phyloP scores from a whole-genome alignment of 2,797 vertebrate species.

The Fringilla coelebs region DNA sequence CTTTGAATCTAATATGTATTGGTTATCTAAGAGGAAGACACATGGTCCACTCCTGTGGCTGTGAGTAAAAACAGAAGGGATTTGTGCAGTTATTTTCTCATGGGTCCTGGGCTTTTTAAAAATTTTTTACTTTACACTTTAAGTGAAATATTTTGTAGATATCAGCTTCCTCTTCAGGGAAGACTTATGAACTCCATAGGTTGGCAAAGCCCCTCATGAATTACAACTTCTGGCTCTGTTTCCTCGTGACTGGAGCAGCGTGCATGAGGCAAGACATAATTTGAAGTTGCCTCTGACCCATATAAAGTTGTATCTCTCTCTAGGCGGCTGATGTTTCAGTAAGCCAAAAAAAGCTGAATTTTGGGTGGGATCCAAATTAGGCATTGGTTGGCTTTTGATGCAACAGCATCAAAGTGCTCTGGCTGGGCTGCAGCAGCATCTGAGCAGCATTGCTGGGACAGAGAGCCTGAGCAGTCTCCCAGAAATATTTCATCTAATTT shows the following conservation, averaged over 20 bases:
- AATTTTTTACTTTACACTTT: neutral
- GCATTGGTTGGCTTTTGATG: neutral
- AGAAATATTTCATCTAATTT: neutral
- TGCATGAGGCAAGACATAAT: neutral
- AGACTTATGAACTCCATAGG: neutral
- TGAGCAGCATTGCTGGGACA: neutral
- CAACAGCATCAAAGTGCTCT: neutral
- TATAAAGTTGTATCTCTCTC: neutral
- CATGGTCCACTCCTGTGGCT: neutral
- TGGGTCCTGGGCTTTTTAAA: neutral
- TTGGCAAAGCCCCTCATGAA: conserved; percentile 12
- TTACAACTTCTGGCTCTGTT: neutral
- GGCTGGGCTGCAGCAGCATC: neutral
- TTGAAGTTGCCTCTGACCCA: neutral
- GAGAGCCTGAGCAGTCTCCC: neutral
- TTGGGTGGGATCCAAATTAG: neutral
- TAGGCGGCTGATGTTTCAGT: neutral
- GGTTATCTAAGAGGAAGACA: neutral
- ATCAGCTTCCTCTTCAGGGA: conserved; percentile 14
- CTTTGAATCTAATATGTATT: neutral
- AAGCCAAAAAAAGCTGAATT: neutral
- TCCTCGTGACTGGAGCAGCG: neutral
- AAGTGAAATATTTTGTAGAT: conserved; percentile 14
- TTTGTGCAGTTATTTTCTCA: neutral
- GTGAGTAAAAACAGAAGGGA: neutral